Evolutionary conservation across 2,888 invertebrate genomes (phyloP), one percentile per base, ranked within the genome.

Genomic region (Drosophila emarginata): DNA sequence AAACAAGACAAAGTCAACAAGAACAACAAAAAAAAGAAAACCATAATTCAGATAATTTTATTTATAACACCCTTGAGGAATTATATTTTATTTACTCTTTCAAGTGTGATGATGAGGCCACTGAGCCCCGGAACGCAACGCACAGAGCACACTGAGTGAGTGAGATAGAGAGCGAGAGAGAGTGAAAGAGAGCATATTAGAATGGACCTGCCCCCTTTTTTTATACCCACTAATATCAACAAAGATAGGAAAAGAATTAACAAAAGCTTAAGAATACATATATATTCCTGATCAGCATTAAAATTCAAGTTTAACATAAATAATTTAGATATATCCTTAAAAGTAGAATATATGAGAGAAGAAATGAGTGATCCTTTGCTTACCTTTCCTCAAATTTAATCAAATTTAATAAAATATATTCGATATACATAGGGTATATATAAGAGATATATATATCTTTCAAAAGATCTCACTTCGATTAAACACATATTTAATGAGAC

Each of bases 31-130:
- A 88, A 89, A 89, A 87, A 82, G 9, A 79, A 83, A 87, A 87
- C 85, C 89, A 89, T 89, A 89, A 88, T 89, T 88, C 84, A 89
- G 80, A 88, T 89, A 89, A 89, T 89, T 89, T 89, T 89, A 89
- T 89, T 89, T 89, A 89, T 89, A 87, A 89, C 79, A 80, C 89
- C 90, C 89, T 78, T 79, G 90, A 87, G 90, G 86, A 85, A 85
- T 87, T 79, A 83, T 80, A 87, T 85, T 85, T 87, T 85, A 85
- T 85, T 87, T 87, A 85, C 88, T 85, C 84, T 87, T 85, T 85
- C 84, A 87, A 85, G 84, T 85, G 87, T 85, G 87, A 85, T 85
- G 84, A 85, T 87, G 87, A 85, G 82, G 80, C 77, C 78, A 76
- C 77, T 69, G 80, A 74, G 79, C 74, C 74, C 37, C 28, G 32